Evolutionary conservation across 2,113 vertebrate genomes (phyloP).

Genomic region (Zapus hudsonius): DNA sequence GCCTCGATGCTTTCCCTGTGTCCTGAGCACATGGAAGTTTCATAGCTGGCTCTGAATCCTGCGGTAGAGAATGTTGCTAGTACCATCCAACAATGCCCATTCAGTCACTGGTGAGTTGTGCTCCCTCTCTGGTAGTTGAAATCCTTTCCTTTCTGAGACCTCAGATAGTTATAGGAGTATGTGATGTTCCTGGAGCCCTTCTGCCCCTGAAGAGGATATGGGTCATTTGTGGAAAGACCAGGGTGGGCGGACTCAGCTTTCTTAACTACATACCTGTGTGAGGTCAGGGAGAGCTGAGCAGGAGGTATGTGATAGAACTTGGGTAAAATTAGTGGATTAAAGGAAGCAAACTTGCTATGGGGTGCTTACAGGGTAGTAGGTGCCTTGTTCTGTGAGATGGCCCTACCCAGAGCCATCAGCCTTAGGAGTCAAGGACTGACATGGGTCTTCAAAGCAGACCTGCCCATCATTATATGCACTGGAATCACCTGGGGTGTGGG

Average conservation of each 20-base stretch:
- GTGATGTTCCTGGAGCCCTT: rapidly evolving
- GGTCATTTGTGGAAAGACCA: background rate
- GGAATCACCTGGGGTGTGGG: background rate
- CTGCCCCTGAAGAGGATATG: no score
- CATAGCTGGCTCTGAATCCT: background rate
- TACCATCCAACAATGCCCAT: background rate
- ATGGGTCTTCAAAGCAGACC: background rate
- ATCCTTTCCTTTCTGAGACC: background rate
- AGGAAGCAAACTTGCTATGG: background rate
- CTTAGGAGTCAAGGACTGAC: background rate
- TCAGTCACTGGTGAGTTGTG: background rate
- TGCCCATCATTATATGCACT: background rate
- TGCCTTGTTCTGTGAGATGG: background rate
- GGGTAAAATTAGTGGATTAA: no score
- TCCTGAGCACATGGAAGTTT: background rate
- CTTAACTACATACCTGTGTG: background rate
- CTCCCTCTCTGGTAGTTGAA: background rate
- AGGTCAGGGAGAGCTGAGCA: background rate
- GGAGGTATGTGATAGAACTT: no score
- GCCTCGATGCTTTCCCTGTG: background rate
- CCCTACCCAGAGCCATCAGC: background rate
- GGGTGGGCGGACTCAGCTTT: background rate
- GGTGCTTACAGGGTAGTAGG: background rate
- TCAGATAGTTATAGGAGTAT: rapidly evolving
- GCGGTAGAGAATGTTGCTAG: background rate